Conservation (phyloP, 2,113 vertebrate species). For the Macquaria ambigua region DNA sequence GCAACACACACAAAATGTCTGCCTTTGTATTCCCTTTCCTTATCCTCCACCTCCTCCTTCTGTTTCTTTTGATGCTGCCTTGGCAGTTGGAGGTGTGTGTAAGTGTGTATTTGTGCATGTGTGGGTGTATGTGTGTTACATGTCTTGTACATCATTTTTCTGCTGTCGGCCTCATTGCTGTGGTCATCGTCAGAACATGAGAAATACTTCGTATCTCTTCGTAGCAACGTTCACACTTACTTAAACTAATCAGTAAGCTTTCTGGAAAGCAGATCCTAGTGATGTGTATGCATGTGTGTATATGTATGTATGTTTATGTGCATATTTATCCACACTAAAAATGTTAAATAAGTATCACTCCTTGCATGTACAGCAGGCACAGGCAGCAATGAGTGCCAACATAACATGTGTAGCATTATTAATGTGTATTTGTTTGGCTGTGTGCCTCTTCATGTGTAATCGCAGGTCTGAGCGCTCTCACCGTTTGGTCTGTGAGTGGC, state of each 20-base stretch:
- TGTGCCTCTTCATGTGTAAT: neutral
- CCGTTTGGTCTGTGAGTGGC: conserved; percentile 96
- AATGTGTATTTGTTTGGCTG: neutral
- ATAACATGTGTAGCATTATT: too few relatives aligned
- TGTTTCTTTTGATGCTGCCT: conserved; percentile 51
- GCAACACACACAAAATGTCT: conserved; percentile 60
- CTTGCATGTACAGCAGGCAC: neutral
- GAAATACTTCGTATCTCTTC: neutral
- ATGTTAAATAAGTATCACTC: neutral
- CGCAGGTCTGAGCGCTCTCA: conserved; percentile 76
- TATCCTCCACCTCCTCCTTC: conserved; percentile 48
- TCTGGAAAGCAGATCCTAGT: neutral
- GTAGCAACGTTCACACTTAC: neutral
- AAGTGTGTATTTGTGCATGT: conserved; percentile 20
- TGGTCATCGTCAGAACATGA: neutral
- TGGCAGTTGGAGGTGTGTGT: conserved; percentile 41
- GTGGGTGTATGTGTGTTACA: conserved; percentile 15
- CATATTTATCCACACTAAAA: neutral
- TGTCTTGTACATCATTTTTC: conserved; percentile 9
- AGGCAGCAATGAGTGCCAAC: neutral
- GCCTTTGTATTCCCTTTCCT: conserved; percentile 42
- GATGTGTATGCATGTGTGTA: neutral
- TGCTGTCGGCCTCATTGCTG: conserved; percentile 7
- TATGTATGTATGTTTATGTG: neutral
- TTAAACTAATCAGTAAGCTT: conserved; percentile 6